A percentile compares a stretch with the other conserved stretches of the same genome.
phyloP scores from a whole-genome alignment of 2,888 invertebrate genomes.

The Nephrotoma flavescens region DNA sequence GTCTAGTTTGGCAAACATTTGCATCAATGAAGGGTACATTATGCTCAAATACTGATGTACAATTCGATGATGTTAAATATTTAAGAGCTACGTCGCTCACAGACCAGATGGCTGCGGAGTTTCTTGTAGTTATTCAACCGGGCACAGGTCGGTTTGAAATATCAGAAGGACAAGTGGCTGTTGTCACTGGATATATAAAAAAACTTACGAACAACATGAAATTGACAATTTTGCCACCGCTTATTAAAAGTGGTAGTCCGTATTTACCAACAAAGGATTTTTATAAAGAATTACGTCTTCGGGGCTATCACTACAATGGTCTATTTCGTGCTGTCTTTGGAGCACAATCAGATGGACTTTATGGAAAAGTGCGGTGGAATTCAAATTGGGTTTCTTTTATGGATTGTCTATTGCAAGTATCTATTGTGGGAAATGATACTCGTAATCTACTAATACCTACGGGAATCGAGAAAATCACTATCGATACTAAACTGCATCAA shows the following conservation, averaged over 20 bases:
- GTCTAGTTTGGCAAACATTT: slow-evolving; percentile 48
- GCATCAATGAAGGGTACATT: slow-evolving; percentile 31
- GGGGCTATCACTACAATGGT: slow-evolving; percentile 45
- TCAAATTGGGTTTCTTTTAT: slow-evolving; percentile 64
- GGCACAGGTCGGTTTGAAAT: slow-evolving; percentile 46
- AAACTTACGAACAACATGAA: slow-evolving; percentile 28
- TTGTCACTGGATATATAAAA: slow-evolving; percentile 54
- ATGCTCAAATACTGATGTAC: background rate
- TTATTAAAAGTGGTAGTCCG: slow-evolving; percentile 18
- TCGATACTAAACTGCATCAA: slow-evolving; percentile 48
- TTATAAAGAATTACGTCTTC: slow-evolving; percentile 30
- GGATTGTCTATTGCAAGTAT: slow-evolving; percentile 77
- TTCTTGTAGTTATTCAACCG: slow-evolving; percentile 42
- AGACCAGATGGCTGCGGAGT: slow-evolving; percentile 37
- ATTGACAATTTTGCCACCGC: slow-evolving; percentile 12
- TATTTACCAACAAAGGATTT: slow-evolving; percentile 44
- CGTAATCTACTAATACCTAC: slow-evolving; percentile 62
- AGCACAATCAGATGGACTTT: slow-evolving; percentile 26
- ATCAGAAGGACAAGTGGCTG: slow-evolving; percentile 49
- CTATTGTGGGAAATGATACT: slow-evolving; percentile 52
- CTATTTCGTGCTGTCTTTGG: slow-evolving; percentile 21
- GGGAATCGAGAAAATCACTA: slow-evolving; percentile 52
- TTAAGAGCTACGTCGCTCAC: slow-evolving; percentile 69
- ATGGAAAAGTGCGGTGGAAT: slow-evolving; percentile 42
- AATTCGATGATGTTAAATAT: slow-evolving; percentile 73